Percentiles rank a stretch among this genome's conserved stretches.
Conservation (phyloP, 2,113 vertebrate genomes). For the Mobula hypostoma region DNA sequence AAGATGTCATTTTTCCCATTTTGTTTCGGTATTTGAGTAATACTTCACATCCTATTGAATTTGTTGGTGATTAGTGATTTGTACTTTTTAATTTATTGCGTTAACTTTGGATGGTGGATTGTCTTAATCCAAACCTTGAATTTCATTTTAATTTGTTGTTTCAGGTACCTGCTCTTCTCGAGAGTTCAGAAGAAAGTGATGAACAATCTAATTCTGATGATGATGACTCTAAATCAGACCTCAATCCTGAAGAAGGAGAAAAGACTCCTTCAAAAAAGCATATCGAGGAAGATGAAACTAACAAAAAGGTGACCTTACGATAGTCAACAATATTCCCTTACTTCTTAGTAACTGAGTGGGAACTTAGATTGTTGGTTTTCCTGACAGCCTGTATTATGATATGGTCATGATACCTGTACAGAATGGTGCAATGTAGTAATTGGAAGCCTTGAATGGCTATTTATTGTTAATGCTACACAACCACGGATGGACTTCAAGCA, state of each 20-base stretch:
- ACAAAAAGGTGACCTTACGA: constrained; percentile 71
- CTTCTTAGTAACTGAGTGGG: not conserved
- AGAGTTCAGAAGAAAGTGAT: constrained; percentile 48
- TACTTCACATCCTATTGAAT: not conserved
- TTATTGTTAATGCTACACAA: not conserved
- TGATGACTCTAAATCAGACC: constrained; percentile 50
- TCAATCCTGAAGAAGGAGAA: constrained; percentile 48
- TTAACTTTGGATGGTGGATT: not conserved
- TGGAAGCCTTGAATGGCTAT: not conserved
- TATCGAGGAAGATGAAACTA: constrained; percentile 46
- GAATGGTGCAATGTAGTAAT: not conserved
- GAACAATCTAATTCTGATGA: constrained; percentile 56
- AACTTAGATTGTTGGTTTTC: not conserved
- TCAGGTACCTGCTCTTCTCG: constrained; percentile 83
- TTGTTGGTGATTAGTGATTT: not conserved
- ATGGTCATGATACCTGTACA: not conserved
- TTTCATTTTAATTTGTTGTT: constrained; percentile 33
- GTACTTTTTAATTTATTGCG: not conserved
- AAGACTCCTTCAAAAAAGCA: constrained; percentile 47
- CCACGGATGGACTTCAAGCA: not conserved
- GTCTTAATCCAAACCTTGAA: not conserved
- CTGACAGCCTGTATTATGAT: not conserved
- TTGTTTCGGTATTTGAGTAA: not conserved
- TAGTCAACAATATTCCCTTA: not conserved
- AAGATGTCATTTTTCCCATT: not conserved